Evolutionary conservation across 1,140 invertebrate genomes (phyloP).

Genomic region (Bursaphelenchus mucronatus): DNA sequence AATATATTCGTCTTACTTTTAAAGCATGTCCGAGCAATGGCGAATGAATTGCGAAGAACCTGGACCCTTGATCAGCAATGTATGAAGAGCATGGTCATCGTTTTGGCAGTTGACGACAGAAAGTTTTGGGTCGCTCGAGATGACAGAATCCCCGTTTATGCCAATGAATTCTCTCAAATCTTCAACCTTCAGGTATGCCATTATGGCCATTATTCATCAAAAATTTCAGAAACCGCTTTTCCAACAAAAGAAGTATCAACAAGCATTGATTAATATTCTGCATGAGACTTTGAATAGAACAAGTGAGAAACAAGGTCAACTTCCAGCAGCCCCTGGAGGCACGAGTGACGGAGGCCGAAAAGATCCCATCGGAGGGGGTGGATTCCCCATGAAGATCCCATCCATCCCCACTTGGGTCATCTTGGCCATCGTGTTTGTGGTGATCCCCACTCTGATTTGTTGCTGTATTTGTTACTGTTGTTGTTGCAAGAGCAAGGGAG

Average conservation of each 20-base stretch:
- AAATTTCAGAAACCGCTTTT: slow-evolving; percentile 48
- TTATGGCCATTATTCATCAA: neutral
- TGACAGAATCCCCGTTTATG: slow-evolving; percentile 55
- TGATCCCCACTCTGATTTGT: slow-evolving; percentile 43
- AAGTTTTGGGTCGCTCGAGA: slow-evolving; percentile 59
- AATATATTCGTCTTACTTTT: slow-evolving; percentile 9
- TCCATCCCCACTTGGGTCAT: slow-evolving; percentile 33
- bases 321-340: neutral
- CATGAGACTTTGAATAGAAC: slow-evolving; percentile 51
- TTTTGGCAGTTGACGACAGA: slow-evolving; percentile 48
- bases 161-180: slow-evolving; percentile 50
- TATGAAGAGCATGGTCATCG: slow-evolving; percentile 51
- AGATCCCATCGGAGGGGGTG: slow-evolving; percentile 6
- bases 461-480: slow-evolving; percentile 48
- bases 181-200: slow-evolving; percentile 44
- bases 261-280: slow-evolving; percentile 53
- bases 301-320: slow-evolving; percentile 46
- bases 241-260: slow-evolving; percentile 38
- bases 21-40: slow-evolving; percentile 51
- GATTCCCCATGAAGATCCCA: slow-evolving; percentile 20
- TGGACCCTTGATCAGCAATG: slow-evolving; percentile 56
- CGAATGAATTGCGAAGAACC: slow-evolving; percentile 49
- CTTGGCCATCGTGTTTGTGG: slow-evolving; percentile 32
- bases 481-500: slow-evolving; percentile 34
- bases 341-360: slow-evolving; percentile 18